These are phyloP conservation scores for Heteromurus nitidus DNA, from an alignment of 2,888 invertebrate species.

Conservation along the genomic window DNA sequence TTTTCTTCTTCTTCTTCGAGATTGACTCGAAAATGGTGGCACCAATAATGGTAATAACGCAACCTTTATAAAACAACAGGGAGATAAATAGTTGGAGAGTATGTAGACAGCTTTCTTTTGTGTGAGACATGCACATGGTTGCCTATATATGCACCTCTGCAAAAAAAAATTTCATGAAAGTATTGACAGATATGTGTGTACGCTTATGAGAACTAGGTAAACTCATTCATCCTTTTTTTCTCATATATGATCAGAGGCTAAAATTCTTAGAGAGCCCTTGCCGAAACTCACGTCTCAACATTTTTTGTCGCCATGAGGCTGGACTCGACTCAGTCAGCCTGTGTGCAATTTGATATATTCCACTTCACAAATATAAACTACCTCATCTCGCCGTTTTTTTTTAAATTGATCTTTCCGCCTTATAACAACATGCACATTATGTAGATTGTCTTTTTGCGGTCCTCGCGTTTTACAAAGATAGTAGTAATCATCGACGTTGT, in stretches of 20 bases:
- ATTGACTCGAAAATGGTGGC: background rate
- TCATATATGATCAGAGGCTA: background rate
- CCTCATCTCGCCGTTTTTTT: background rate
- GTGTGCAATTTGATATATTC: background rate
- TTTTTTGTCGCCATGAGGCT: background rate
- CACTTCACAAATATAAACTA: too few species aligned
- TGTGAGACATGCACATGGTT: too few species aligned
- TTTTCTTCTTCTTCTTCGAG: conserved; percentile 20
- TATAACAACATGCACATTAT: conserved; percentile 32
- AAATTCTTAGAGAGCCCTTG: conserved; percentile 6
- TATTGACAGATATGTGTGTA: too few species aligned
- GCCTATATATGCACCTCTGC: too few species aligned
- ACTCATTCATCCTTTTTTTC: too few species aligned
- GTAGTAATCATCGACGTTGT: conserved; percentile 1
- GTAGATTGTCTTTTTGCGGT: conserved; percentile 20
- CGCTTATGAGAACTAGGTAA: background rate
- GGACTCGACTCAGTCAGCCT: background rate
- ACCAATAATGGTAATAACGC: background rate
- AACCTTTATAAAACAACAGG: background rate
- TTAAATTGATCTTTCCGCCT: conserved; percentile 1
- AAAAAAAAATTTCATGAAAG: too few species aligned
- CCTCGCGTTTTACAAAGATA: conserved; percentile 9
- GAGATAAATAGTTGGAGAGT: background rate
- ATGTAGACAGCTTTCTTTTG: conserved; percentile 20
- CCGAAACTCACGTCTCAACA: conserved; percentile 3